phyloP scores from a whole-genome alignment of 2,888 invertebrate genomes.

The Rotaria magnacalcarata region DNA sequence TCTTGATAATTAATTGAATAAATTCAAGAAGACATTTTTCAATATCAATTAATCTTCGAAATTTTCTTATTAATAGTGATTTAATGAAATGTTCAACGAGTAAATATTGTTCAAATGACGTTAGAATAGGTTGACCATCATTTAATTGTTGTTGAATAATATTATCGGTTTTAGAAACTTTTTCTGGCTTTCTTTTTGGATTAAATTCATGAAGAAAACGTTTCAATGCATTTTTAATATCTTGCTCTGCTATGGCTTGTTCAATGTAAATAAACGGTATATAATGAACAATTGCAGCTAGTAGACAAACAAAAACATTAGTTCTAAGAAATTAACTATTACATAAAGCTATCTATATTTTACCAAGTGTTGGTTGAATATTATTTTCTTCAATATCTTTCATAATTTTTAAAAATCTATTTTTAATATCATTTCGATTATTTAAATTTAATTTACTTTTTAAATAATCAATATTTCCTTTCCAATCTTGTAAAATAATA shows the following conservation, averaged over 20 bases:
- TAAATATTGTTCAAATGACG: neutral
- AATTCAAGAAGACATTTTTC: neutral
- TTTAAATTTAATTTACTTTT: neutral
- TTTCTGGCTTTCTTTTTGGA: neutral
- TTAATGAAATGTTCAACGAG: neutral
- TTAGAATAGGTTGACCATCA: neutral
- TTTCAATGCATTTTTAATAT: neutral
- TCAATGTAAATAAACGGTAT: conserved; percentile 17
- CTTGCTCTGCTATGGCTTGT: neutral
- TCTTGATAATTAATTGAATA: neutral
- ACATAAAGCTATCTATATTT: no score
- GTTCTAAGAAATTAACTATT: no score
- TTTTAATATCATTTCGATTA: neutral
- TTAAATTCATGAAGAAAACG: conserved; percentile 23
- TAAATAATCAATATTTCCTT: conserved; percentile 8
- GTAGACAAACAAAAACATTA: neutral
- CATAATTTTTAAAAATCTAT: neutral
- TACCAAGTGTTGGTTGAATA: conserved; percentile 13
- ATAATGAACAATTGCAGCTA: neutral
- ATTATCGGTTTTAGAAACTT: neutral
- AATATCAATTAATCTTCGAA: neutral
- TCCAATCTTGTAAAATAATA: conserved; percentile 4
- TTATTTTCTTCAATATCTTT: neutral
- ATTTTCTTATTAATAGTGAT: neutral
- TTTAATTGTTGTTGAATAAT: neutral